These are phyloP conservation scores for Macrostomum cliftonense DNA, from an alignment of 2,888 invertebrate species.

Conservation along the genomic window DNA sequence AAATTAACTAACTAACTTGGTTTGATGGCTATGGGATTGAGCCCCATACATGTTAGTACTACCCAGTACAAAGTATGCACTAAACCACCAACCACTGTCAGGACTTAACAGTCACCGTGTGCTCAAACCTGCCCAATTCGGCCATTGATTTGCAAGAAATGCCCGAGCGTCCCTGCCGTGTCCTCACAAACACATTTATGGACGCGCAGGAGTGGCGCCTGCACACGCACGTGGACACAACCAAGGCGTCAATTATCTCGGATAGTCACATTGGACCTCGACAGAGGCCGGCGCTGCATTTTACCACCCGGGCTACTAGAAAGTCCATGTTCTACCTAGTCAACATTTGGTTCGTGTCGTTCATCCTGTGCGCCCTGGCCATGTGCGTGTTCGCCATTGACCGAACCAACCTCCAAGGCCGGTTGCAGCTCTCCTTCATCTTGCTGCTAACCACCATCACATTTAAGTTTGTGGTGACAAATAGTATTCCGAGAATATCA, in stretches of 20 bases:
- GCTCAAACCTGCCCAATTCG: slow-evolving; percentile 15
- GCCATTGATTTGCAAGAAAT: slow-evolving; percentile 19
- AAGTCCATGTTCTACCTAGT: slow-evolving; percentile 15
- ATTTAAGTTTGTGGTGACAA: slow-evolving; percentile 14
- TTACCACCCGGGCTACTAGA: slow-evolving; percentile 15
- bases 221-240: slow-evolving; percentile 22
- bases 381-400: slow-evolving; percentile 13
- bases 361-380: slow-evolving; percentile 12
- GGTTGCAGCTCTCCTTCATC: slow-evolving; percentile 14
- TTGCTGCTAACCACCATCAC: slow-evolving; percentile 14
- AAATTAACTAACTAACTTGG: too few species aligned
- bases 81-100: slow-evolving; percentile 5
- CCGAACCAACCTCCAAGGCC: slow-evolving; percentile 11
- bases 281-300: slow-evolving; percentile 11
- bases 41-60: too few species aligned
- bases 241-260: neutral
- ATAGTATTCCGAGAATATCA: slow-evolving; percentile 12
- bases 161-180: slow-evolving; percentile 16
- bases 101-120: slow-evolving; percentile 16
- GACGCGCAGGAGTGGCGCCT: slow-evolving; percentile 32
- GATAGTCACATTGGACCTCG: too few species aligned
- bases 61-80: too few species aligned
- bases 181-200: slow-evolving; percentile 21
- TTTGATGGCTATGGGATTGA: too few species aligned
- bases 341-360: slow-evolving; percentile 17